Base-by-base conservation (phyloP, 2,797 vertebrate genomes). In the Bryconaethiops microstoma region DNA sequence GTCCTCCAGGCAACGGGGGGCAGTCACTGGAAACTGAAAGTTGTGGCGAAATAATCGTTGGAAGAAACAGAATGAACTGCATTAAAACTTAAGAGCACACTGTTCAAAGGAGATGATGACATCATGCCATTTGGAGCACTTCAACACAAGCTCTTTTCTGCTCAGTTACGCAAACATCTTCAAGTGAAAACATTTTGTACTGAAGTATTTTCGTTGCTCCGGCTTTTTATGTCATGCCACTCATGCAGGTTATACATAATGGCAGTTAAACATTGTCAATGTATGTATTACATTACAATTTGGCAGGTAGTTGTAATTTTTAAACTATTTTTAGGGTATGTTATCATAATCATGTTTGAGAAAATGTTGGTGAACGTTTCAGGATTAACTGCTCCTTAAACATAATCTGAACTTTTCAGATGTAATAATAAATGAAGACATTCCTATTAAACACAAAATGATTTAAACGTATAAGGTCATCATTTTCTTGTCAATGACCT, bases 61-160 rank as follows among this genome's bases (percentile, higher is more conserved):
- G 65, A 57, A 62, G 77, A 40, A 77, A 42, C 72, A 54, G 2
- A 75, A 59, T 23, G 25, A 60, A 48, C 52, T 40, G 40, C 7
- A 25, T 7, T 68, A 62, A 77, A 74, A 84, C 29, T 42, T 78
- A 82, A 68, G 25, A 60, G 60, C 70, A 55, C 52, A 62, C 57
- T 78, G 17, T 60, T 59, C 29, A 63, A 70, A 68, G 62, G 63
- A 69, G 45, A 68, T 69, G 81, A 82, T 63, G 64, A 52, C 57
- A 71, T 21, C 23, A 42, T 75, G 70, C 19, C 35, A 12, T 69
- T 42, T 75, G 25, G 54, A 39, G 23, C 5, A 25, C 64, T 70
- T 12, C 55, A 69, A 72, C 65, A 42, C 21, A 19, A 78, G 50
- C 60, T 21, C 50, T 42, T 76, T 68, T 68, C 17, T 72, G 54